A percentile compares a stretch with the other conserved stretches of the same genome.
phyloP scores from a whole-genome alignment of 2,113 vertebrate genomes.

The Ageneiosus marmoratus region DNA sequence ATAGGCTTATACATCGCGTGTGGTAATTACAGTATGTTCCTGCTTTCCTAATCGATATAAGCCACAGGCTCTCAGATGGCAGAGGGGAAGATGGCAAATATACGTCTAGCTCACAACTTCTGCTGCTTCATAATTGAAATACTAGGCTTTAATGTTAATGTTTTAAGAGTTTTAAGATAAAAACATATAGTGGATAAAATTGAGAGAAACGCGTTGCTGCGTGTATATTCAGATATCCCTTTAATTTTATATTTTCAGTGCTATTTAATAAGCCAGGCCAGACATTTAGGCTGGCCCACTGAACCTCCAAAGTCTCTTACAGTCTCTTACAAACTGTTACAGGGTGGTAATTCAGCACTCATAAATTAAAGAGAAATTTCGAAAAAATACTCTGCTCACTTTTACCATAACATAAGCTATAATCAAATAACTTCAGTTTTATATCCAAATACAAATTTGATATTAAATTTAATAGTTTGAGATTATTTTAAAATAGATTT shows the following conservation, averaged over 20 bases:
- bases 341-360: not conserved
- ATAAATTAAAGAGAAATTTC: not conserved
- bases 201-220: not conserved
- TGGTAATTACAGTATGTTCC: constrained; percentile 38
- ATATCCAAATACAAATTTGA: not conserved
- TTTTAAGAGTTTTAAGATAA: not conserved
- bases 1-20: not conserved
- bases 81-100: not conserved
- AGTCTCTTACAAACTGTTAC: too few species aligned
- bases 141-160: constrained; percentile 15
- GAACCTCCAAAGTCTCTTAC: not conserved
- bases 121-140: not conserved
- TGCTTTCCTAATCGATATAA: constrained; percentile 28
- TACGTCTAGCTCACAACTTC: constrained; percentile 9
- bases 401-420: not conserved
- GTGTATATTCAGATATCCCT: not conserved
- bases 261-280: too few species aligned
- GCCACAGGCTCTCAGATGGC: constrained; percentile 19
- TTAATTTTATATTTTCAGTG: not conserved
- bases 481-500: not conserved
- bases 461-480: not conserved
- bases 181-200: not conserved
- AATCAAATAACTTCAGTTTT: not conserved
- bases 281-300: not conserved
- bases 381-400: not conserved